phyloP scores from a whole-genome alignment of 2,113 vertebrate species.

The Pelmatolapia mariae region DNA sequence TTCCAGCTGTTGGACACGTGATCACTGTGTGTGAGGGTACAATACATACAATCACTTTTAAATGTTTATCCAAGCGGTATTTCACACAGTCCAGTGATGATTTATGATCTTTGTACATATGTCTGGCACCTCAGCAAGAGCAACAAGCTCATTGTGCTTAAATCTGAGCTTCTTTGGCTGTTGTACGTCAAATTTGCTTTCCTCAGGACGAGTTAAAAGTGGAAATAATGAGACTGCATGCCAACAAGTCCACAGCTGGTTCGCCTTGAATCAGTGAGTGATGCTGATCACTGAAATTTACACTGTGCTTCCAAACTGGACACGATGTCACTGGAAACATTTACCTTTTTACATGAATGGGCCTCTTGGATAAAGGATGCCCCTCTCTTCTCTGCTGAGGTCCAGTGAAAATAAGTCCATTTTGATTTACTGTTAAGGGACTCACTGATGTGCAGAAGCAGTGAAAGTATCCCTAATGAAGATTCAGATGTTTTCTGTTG shows the following conservation, averaged over 20 bases:
- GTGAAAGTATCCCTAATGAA: background rate
- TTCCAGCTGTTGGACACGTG: background rate
- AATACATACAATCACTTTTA: background rate
- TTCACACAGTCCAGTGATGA: background rate
- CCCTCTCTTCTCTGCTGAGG: background rate
- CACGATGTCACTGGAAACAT: background rate
- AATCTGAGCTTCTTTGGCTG: background rate
- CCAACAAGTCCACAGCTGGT: background rate
- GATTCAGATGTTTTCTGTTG: background rate
- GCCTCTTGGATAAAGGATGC: background rate
- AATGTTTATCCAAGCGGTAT: background rate
- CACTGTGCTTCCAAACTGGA: background rate
- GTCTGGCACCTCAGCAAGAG: background rate
- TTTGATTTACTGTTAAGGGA: background rate
- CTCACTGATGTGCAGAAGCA: background rate
- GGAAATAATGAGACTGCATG: background rate
- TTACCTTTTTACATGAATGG: background rate
- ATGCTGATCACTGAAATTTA: background rate
- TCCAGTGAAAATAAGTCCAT: background rate
- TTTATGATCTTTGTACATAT: background rate
- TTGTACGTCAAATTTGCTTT: background rate
- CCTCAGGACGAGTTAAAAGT: background rate
- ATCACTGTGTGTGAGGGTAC: background rate
- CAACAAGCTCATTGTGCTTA: background rate
- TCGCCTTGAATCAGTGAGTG: background rate